A percentile compares a stretch with the other conserved stretches of the same genome.
Evolutionary conservation across 92 coral and sea anemone genomes (phyloP).

Genomic region (Chrysogorgia sp.): DNA sequence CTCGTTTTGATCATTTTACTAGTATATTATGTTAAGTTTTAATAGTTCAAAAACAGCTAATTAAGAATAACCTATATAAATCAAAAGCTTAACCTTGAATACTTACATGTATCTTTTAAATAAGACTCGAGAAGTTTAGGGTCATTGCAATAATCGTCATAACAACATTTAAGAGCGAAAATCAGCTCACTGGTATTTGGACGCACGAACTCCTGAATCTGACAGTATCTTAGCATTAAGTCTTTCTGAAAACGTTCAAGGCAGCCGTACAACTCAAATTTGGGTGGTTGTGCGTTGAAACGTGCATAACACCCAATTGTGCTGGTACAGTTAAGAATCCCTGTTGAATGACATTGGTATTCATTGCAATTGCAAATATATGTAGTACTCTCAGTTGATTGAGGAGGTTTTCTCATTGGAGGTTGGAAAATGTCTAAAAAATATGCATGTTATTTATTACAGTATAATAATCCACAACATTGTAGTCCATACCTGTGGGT

Average conservation of each 20-base stretch:
- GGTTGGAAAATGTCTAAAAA: constrained; percentile 12
- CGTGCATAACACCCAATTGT: constrained; percentile 13
- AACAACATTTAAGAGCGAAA: constrained; percentile 7
- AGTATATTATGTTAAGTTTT: background rate
- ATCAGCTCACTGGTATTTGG: background rate
- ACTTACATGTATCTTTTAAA: constrained; percentile 11
- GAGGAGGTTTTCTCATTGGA: background rate
- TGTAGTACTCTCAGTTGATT: background rate
- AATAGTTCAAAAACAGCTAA: background rate
- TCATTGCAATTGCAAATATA: constrained; percentile 17
- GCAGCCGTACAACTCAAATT: constrained; percentile 8
- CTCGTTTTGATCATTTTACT: too few relatives aligned
- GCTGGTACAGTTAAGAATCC: constrained; percentile 6
- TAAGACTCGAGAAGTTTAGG: background rate
- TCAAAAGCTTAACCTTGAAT: background rate
- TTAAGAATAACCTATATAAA: too few relatives aligned
- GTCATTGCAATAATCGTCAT: constrained; percentile 17
- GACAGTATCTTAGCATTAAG: background rate
- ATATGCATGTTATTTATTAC: too few relatives aligned
- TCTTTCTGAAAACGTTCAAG: background rate
- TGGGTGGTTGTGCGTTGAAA: background rate
- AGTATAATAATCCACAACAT: too few relatives aligned
- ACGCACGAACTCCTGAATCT: too few relatives aligned
- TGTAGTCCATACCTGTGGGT: too few relatives aligned
- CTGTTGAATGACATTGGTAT: background rate